Conservation (phyloP, 2,113 vertebrate genomes). For the Bettongia penicillata region DNA sequence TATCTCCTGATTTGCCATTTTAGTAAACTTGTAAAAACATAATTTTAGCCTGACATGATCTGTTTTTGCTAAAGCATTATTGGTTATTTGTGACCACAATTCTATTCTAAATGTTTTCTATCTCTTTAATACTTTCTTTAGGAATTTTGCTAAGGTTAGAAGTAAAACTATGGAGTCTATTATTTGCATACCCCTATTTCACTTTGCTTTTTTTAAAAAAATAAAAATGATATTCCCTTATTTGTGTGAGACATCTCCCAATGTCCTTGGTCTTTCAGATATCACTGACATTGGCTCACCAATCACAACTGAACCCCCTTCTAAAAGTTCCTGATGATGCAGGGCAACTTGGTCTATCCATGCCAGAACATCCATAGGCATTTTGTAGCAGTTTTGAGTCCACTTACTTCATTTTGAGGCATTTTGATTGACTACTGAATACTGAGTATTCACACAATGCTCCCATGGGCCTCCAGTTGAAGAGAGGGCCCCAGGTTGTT, state of each 20-base stretch:
- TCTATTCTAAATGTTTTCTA: not conserved
- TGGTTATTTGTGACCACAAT: not conserved
- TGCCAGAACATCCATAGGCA: too few species aligned
- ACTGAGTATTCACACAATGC: not conserved
- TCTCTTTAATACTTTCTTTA: not conserved
- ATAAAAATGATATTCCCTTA: not conserved
- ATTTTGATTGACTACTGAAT: too few species aligned
- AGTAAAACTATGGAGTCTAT: not conserved
- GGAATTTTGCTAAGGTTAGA: not conserved
- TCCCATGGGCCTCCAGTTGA: not conserved
- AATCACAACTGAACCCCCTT: not conserved
- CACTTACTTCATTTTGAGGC: too few species aligned
- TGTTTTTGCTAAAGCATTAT: not conserved
- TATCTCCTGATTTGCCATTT: not conserved
- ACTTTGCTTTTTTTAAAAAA: not conserved
- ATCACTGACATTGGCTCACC: not conserved
- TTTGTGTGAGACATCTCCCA: not conserved
- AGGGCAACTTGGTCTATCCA: too few species aligned
- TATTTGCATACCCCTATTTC: not conserved
- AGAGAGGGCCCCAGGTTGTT: too few species aligned
- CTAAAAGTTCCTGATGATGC: not conserved
- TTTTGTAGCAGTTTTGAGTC: too few species aligned
- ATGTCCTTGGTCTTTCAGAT: not conserved
- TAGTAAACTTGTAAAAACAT: not conserved
- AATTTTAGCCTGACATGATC: not conserved